phyloP scores from a whole-genome alignment of 2,888 invertebrate genomes.

The Glaucopsyche alexis region DNA sequence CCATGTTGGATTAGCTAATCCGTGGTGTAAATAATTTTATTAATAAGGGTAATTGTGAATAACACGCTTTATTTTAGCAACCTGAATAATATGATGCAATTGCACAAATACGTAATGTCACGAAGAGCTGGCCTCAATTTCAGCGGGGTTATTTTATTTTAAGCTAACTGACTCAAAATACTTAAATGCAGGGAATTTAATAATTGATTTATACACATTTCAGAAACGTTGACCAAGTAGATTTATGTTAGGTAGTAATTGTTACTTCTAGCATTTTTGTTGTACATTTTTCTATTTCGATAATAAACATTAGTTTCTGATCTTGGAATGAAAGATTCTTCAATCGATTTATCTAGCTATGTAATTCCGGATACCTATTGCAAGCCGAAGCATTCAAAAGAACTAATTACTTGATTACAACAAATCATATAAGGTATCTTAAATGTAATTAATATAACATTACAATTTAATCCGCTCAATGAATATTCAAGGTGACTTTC shows the following conservation, averaged over 20 bases:
- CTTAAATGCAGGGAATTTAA: background rate
- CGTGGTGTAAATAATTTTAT: too few species aligned
- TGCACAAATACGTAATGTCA: background rate
- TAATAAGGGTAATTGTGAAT: background rate
- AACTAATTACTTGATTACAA: background rate
- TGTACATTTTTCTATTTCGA: too few species aligned
- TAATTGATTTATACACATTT: background rate
- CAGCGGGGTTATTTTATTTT: conserved; percentile 7
- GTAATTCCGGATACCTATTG: too few species aligned
- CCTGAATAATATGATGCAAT: conserved; percentile 5
- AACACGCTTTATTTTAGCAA: background rate
- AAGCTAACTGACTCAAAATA: background rate
- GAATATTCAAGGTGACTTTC: conserved; percentile 17
- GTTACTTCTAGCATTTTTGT: background rate
- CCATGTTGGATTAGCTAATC: too few species aligned
- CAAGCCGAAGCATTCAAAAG: background rate
- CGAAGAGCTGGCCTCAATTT: conserved; percentile 9
- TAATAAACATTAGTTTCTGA: too few species aligned
- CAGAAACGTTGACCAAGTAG: background rate
- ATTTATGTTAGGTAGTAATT: background rate
- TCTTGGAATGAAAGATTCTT: too few species aligned
- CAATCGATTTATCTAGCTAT: too few species aligned
- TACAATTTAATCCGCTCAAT: background rate
- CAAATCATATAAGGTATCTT: background rate
- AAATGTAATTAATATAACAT: background rate